These are phyloP conservation scores for Ephydatia muelleri DNA, from an alignment of 37 sponge, comb jelly and placozoan species.

Conservation along the genomic window DNA sequence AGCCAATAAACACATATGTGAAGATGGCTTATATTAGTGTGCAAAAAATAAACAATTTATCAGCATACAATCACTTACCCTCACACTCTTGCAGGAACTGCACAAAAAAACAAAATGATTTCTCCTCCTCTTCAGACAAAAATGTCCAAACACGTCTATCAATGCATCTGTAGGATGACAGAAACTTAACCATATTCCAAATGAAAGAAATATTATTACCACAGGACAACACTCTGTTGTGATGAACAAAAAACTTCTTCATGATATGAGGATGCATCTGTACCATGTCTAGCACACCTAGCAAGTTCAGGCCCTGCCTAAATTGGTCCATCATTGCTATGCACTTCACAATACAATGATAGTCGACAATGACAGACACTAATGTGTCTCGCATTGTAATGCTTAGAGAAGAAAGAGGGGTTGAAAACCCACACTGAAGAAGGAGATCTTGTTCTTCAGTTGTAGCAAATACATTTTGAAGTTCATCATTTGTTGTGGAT, in stretches of 20 bases:
- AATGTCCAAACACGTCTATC: neutral
- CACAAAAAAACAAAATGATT: no score
- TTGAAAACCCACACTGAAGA: neutral
- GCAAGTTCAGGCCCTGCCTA: slow-evolving; percentile 13
- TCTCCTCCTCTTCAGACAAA: no score
- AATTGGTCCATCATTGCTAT: slow-evolving; percentile 27
- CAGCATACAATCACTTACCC: no score
- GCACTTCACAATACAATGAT: neutral
- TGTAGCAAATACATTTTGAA: slow-evolving; percentile 1
- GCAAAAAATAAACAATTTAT: no score
- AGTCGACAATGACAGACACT: neutral
- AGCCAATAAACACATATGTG: no score
- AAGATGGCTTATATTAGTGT: no score
- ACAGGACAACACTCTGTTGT: neutral
- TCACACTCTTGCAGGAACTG: no score
- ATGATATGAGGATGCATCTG: slow-evolving; percentile 17
- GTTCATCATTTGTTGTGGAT: neutral
- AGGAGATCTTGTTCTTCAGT: slow-evolving; percentile 1
- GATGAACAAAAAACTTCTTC: slow-evolving; percentile 22
- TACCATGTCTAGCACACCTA: slow-evolving; percentile 11
- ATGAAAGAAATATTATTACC: neutral
- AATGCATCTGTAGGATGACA: no score
- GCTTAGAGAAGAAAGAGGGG: slow-evolving; percentile 1
- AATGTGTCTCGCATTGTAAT: slow-evolving; percentile 1
- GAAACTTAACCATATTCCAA: no score